Evolutionary conservation across 2,888 invertebrate species (phyloP), one percentile per base, ranked within the genome.

Genomic region (Drosophila algonquin): DNA sequence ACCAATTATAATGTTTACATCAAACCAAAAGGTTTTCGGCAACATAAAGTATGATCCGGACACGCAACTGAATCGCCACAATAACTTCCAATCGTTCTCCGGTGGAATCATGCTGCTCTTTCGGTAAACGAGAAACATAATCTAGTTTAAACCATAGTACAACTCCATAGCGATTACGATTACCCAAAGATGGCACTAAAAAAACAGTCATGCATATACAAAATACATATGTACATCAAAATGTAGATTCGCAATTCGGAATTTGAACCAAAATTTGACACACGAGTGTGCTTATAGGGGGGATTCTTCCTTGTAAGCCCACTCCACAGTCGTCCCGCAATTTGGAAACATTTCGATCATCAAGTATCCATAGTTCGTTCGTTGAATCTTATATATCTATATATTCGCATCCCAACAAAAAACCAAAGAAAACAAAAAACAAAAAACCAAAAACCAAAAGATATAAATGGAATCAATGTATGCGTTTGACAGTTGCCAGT

Each of bases 31-130:
- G 97, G 96, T 98, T 92, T 98, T 98, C 94, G 98, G 98, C 93
- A 98, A 97, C 95, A 96, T 98, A 93, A 94, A 94, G 93, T 95
- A 96, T 93, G 95, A 96, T 93, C 95, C 97, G 92, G 95, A 95
- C 92, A 95, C 95, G 91, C 95, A 96, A 92, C 96, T 98, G 93
- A 97, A 96, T 94, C 95, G 97, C 91, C 98, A 98, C 95, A 98
- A 98, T 95, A 98, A 98, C 95, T 98, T 98, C 95, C 96, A 97
- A 93, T 95, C 96, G 92, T 98, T 98, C 94, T 95, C 96, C 94
- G 95, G 96, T 93, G 96, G 96, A 92, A 95, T 98, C 93, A 95
- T 97, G 94, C 95, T 98, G 92, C 95, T 98, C 91, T 98, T 98
- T 94, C 96, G 97, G 97, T 96, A 95, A 96, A 95, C 70, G 73